Base-by-base conservation (phyloP, 2,888 invertebrate species). In the Polylopha cassiicola region DNA sequence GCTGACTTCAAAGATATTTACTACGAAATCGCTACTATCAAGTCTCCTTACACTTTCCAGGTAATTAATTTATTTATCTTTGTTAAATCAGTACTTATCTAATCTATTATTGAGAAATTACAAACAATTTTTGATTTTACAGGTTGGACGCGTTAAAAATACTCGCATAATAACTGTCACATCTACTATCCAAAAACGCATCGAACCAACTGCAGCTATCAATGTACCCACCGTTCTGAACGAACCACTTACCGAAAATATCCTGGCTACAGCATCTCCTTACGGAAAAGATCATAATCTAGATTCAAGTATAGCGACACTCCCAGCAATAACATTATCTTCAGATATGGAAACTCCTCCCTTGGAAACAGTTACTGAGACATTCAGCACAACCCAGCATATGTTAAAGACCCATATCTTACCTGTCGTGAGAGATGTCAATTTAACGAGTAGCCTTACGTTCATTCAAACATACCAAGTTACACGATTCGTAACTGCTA, bases 31-130 rank as follows among this genome's bases (percentile, higher is more conserved):
- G 95, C 95, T 21, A 95, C 95, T 2, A 93, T 95, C 51, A 94
- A 93, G 73, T 94, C 95, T 44, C 95, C 95, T 2, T 95, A 95
- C 62, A 91, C 93, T 39, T 95, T 95, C 78, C 95, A 95, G 91
- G 95, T 94, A 86, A 73, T 63, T 54, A 43, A 43, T 28, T 33
- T 9, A 23, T n/a, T n/a, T n/a, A n/a, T n/a, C n/a, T n/a, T n/a
- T n/a, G n/a, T n/a, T n/a, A n/a, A n/a, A n/a, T n/a, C n/a, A n/a
- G n/a, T n/a, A n/a, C n/a, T n/a, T n/a, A 18, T 36, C 9, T 14
- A n/a, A 16, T 30, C 34, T 26, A 24, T 37, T 27, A 11, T 18
- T 39, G 9, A 28, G 17, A 29, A 42, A 23, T 32, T 26, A 16
- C 24, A 28, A 8, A 21, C 18, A 22, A 31, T 29, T 28, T 41